Evolutionary conservation across 2,888 invertebrate species (phyloP).

Genomic region (Hylaea fasciaria): DNA sequence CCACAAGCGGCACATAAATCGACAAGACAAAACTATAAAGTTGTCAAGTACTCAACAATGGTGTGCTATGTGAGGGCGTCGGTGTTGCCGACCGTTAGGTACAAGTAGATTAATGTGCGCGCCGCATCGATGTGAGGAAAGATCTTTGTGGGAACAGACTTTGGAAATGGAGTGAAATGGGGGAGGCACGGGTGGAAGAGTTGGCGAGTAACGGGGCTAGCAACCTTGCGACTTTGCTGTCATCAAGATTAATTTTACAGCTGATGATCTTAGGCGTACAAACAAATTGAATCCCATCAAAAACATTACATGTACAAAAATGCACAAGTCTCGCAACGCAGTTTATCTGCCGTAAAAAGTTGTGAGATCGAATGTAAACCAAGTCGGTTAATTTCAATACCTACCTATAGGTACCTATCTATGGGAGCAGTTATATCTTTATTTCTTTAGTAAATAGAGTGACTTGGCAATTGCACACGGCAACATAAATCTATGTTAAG

Average conservation of each 20-base stretch:
- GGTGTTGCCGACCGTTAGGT: constrained; percentile 65
- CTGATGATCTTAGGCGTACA: background rate
- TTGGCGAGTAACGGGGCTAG: constrained; percentile 23
- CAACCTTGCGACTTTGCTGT: background rate
- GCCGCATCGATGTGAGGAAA: constrained; percentile 78
- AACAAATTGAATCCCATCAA: too few species aligned
- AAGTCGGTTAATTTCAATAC: too few species aligned
- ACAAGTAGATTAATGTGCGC: constrained; percentile 75
- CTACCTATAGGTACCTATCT: too few species aligned
- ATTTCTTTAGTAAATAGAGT: too few species aligned
- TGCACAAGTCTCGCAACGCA: too few species aligned
- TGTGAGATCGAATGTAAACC: too few species aligned
- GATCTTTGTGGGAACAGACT: constrained; percentile 80
- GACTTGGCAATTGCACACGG: too few species aligned
- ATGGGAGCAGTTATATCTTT: too few species aligned
- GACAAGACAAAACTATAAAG: constrained; percentile 54
- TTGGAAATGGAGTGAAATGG: constrained; percentile 66
- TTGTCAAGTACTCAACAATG: constrained; percentile 66
- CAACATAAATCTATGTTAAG: too few species aligned
- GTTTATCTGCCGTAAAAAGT: too few species aligned
- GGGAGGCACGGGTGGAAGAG: constrained; percentile 43
- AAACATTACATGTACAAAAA: background rate
- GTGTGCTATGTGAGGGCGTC: constrained; percentile 61
- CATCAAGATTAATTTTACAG: background rate
- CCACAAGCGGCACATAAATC: constrained; percentile 27